phyloP scores from a whole-genome alignment of 2,797 vertebrate genomes.

The Chaetophractus vellerosus region DNA sequence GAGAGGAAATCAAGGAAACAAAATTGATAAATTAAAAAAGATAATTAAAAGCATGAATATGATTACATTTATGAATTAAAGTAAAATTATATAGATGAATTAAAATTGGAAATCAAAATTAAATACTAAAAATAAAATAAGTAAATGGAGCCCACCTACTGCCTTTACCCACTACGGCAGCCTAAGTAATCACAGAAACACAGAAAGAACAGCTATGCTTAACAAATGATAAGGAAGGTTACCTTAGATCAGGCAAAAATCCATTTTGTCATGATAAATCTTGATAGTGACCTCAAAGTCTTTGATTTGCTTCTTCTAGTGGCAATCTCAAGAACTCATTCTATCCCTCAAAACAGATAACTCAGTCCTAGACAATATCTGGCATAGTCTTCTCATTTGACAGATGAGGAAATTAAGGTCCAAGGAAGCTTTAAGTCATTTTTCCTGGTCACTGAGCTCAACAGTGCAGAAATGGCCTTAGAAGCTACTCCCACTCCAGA shows the following conservation, averaged over 20 bases:
- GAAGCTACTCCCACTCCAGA: not conserved
- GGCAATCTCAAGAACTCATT: not conserved
- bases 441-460: not conserved
- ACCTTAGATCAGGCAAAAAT: conserved; percentile 41
- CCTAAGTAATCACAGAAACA: not conserved
- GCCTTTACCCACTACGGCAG: not conserved
- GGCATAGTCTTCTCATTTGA: not conserved
- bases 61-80: not conserved
- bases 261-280: conserved; percentile 27
- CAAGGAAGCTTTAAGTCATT: not conserved
- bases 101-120: conserved; percentile 20
- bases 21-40: conserved; percentile 17
- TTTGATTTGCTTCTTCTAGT: conserved; percentile 29
- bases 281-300: not conserved
- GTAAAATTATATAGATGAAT: not conserved
- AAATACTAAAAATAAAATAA: not conserved
- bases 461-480: not conserved
- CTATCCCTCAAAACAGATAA: conserved; percentile 29
- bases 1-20: not conserved
- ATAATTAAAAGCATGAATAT: not conserved
- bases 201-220: not conserved
- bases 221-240: conserved; percentile 2
- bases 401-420: conserved; percentile 18
- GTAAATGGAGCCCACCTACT: not conserved
- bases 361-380: not conserved